Evolutionary conservation across 2,113 vertebrate genomes (phyloP), one percentile per base, ranked within the genome.

Genomic region (Myiagra hebetior): DNA sequence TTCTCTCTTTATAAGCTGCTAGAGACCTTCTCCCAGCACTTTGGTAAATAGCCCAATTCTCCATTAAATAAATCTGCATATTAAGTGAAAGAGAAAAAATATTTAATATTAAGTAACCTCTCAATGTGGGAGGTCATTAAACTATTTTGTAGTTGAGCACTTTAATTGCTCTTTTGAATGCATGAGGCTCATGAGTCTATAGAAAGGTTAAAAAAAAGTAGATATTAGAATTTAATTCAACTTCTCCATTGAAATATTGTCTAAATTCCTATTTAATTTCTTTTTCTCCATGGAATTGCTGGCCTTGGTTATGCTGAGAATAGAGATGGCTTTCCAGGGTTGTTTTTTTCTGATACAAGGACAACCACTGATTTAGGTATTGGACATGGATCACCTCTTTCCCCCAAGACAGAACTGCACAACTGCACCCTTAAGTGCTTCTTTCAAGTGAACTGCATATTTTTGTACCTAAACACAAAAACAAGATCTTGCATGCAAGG

Each of bases 401-500:
- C 5, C 1, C 19, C 11, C 9, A 55, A 30, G 20, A 75, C 8
- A 46, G 1, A 67, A 41, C 20, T 24, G 13, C 39, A 78, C 19
- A 42, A 22, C 35, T 41, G 6, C 39, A 50, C 13, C 26, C 16
- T 46, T 18, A 74, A 50, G 14, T 13, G 4, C 21, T 52, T 60
- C 62, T 28, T 47, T 56, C 19, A 64, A 50, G 11, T 10, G 13
- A 13, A 33, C 5, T 65, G 11, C 4, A 13, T 37, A 12, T 16
- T 55, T 22, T 27, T 35, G 4, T 11, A 21, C 6, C 5, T 50
- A 70, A 86, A 72, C 6, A 2, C 16, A 46, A 63, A 56, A 42
- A 1, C 0, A 57, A 44, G 6, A 27, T 44, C 6, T 28, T 74
- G 8, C 15, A 73, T 9, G 4, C 1, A 9, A 7, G 3, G 4